Percentiles rank a stretch among this genome's conserved stretches.
Conservation (phyloP, 2,113 vertebrate genomes). For the Sebastes fasciatus region DNA sequence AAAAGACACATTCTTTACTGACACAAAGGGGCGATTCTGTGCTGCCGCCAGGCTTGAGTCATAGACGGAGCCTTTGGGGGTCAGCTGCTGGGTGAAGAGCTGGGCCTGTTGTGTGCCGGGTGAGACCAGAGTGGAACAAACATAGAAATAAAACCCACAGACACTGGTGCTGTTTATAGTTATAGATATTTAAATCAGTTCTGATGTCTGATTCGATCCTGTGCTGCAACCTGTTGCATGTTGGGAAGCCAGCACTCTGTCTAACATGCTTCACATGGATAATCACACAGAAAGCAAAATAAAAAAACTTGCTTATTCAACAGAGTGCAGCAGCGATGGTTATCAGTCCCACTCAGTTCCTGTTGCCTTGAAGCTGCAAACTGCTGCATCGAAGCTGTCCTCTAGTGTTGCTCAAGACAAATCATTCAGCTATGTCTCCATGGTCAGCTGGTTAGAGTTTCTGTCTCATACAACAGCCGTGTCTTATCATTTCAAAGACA, state of each 20-base stretch:
- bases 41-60: conserved; percentile 69
- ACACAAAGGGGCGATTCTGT: conserved; percentile 81
- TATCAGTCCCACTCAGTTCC: neutral
- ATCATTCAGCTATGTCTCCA: neutral
- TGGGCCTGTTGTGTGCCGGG: conserved; percentile 52
- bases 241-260: neutral
- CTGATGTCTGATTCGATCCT: neutral
- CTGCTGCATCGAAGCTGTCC: neutral
- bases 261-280: neutral
- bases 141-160: conserved; percentile 43
- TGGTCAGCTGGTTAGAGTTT: neutral
- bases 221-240: neutral
- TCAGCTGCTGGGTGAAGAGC: conserved; percentile 65
- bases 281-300: neutral
- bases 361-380: neutral
- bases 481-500: neutral
- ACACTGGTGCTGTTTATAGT: conserved; percentile 9
- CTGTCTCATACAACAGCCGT: neutral
- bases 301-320: neutral
- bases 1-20: conserved; percentile 76
- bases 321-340: neutral
- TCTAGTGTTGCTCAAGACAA: neutral
- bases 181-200: neutral
- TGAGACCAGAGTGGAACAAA: conserved; percentile 42
- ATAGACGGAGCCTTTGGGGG: conserved; percentile 62